These are phyloP conservation scores for Drosophila mauritiana DNA, from an alignment of 1,140 invertebrate genomes.

Conservation along the genomic window DNA sequence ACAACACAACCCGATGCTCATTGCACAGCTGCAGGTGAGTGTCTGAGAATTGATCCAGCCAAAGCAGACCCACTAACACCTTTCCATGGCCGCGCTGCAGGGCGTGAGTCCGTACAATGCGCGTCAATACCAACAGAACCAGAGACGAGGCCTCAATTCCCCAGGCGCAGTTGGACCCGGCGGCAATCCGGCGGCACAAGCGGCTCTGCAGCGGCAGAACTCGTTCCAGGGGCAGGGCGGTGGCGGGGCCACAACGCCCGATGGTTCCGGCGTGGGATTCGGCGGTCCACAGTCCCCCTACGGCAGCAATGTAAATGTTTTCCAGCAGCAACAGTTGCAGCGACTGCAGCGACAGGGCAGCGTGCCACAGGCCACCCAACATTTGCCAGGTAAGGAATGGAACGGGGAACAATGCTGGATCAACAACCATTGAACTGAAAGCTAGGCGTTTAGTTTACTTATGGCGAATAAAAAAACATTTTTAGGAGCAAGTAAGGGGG, in stretches of 20 bases:
- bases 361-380: conserved; percentile 88
- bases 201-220: conserved; percentile 72
- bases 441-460: conserved; percentile 2
- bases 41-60: not conserved
- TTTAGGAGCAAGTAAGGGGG: not conserved
- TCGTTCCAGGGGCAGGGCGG: conserved; percentile 81
- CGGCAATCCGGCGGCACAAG: conserved; percentile 33
- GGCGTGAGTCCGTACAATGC: conserved; percentile 76
- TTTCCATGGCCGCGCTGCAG: conserved; percentile 38
- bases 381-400: conserved; percentile 87
- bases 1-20: conserved; percentile 92
- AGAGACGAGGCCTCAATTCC: conserved; percentile 86
- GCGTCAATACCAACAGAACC: conserved; percentile 76
- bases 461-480: not conserved
- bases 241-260: conserved; percentile 69
- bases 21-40: conserved; percentile 89
- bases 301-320: conserved; percentile 58
- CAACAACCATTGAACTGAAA: not conserved
- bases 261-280: conserved; percentile 73
- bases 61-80: conserved; percentile 32
- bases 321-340: conserved; percentile 84
- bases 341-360: conserved; percentile 88
- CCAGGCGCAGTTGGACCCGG: conserved; percentile 84
- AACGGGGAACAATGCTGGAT: not conserved
- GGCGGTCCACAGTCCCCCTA: conserved; percentile 85